Base-by-base conservation (phyloP, 2,113 vertebrate genomes). In the Pipra filicauda region DNA sequence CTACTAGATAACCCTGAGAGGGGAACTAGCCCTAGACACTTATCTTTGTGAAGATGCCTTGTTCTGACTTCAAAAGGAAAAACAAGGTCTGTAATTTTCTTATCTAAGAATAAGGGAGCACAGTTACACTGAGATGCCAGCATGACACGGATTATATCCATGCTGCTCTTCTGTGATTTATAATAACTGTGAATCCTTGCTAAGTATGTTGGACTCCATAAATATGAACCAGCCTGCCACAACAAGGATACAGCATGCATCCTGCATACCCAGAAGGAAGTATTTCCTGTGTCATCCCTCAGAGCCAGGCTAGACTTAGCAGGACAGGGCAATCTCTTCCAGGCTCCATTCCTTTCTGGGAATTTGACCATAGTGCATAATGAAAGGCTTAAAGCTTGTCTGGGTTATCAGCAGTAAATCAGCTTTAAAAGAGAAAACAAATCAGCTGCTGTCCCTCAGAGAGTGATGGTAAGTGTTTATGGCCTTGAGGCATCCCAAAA, bases 51-150 rank as follows among this genome's bases (percentile, higher is more conserved):
- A 87, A 35, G 73, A 30, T 70, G 70, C 55, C 73, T 78, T 70
- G 22, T 74, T 71, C 61, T 72, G 70, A 81, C 91, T 95, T 97
- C 77, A 91, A 44, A 95, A 91, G 80, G 39, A 64, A 87, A 93
- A 89, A 54, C 5, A 2, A 79, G 66, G 64, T 28, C 69, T 89
- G 30, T 71, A 39, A 82, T 83, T 90, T 80, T 71, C 79, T 96
- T 91, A 96, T 90, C 90, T 93, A 72, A 88, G 57, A 78, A 64
- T 52, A 93, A 67, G 67, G 86, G 43, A 77, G 69, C 30, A 16
- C 2, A 16, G 41, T 88, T 74, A 52, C 13, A 33, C 72, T 85
- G 95, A 89, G 90, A 94, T 94, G 74, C 79, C 88, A 57, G 37
- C 7, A 14, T 55, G 93, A 23, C 58, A 76, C 46, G 62, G 81